Base-by-base conservation (phyloP, 2,888 invertebrate species). In the Synanthedon tipuliformis region DNA sequence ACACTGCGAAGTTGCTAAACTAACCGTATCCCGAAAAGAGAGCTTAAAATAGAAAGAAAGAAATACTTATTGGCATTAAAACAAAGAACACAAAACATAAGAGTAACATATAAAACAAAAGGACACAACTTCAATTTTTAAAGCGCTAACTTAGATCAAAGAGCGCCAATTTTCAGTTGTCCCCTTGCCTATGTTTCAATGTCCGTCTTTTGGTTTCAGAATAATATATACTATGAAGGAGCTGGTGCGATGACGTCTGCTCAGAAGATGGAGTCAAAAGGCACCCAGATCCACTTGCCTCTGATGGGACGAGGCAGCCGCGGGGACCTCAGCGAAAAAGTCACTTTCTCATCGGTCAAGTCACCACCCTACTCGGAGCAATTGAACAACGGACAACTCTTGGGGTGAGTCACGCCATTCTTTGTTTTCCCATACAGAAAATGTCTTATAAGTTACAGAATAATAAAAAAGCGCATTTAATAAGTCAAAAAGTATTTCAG, bases 371-470 rank as follows among this genome's bases (percentile, higher is more conserved):
- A 66, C 51, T 60, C 86, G 50, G 92, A 92, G 62, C 90, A 90
- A 74, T 89, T 92, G 66, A 92, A 92, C 67, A 92, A 92, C 78
- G 91, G 88, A 63, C 84, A 90, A 59, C 72, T 90, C 53, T 70
- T 89, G 62, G 89, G 90, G 92, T 92, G 72, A 85, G 81, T 69
- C 57, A 50, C 5, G 4, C 5, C 4, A 5, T 23, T 23, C 23
- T 23, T 5, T 23, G 23, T 23, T 5, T 23, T 5, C 23, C 5
- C 5, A 23, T 23, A 5, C 23, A 1, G 23, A 5, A 23, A 23
- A 23, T 23, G 23, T 18, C 16, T 16, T 16, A 18, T 3, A 18
- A 18, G 18, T 18, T 18, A 18, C 18, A 18, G 3, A 18, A 18
- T 18, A 18, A 18, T 18, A 18, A 18, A 18, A 18, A 18, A 18